phyloP scores from a whole-genome alignment of 2,797 vertebrate species.

The Tragelaphus eurycerus region DNA sequence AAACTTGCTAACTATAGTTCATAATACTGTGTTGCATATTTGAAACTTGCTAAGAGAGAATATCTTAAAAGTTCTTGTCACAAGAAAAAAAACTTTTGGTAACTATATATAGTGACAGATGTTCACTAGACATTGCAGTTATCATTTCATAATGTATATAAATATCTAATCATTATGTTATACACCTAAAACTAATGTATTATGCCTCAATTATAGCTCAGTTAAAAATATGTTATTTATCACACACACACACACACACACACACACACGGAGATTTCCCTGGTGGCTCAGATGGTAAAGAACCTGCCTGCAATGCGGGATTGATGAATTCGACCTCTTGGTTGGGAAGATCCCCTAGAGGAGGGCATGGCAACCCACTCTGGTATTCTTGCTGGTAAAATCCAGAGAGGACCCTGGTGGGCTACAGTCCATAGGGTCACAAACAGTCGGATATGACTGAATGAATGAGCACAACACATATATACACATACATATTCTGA shows the following conservation, averaged over 20 bases:
- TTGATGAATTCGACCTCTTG: not conserved
- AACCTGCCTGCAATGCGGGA: rapidly evolving
- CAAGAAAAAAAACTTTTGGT: not conserved
- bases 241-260: not conserved
- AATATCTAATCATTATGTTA: no score
- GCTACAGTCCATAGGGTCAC: not conserved
- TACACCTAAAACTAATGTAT: not conserved
- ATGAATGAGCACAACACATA: not conserved
- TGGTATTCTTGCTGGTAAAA: not conserved
- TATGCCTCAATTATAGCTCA: not conserved
- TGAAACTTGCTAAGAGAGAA: not conserved
- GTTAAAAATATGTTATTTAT: not conserved
- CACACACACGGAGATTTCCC: not conserved
- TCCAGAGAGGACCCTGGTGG: not conserved
- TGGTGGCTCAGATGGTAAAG: not conserved
- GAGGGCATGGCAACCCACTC: not conserved
- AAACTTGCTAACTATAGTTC: not conserved
- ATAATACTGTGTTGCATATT: no score
- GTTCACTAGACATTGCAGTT: not conserved
- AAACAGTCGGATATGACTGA: not conserved
- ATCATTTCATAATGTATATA: not conserved
- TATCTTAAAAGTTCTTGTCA: not conserved
- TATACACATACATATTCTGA: not conserved
- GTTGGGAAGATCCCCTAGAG: not conserved
- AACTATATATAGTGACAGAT: not conserved